Evolutionary conservation across 1,140 invertebrate species (phyloP).

Genomic region (Agraylea sexmaculata): DNA sequence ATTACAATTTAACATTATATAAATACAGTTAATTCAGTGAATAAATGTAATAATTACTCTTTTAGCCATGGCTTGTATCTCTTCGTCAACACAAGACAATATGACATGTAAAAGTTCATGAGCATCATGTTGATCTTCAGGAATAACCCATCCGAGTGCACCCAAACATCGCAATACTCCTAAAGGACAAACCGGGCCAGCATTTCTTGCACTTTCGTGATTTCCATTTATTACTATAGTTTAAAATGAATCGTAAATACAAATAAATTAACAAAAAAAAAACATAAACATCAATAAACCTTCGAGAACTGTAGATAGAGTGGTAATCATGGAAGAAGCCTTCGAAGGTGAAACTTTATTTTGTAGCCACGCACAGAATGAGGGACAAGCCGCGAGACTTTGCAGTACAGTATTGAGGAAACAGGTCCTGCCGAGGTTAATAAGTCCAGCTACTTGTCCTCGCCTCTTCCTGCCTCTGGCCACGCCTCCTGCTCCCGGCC

Average conservation of each 20-base stretch:
- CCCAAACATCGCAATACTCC: conserved; percentile 66
- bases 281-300: conserved; percentile 30
- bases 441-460: conserved; percentile 64
- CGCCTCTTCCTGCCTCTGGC: conserved; percentile 42
- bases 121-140: conserved; percentile 83
- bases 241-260: neutral
- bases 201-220: conserved; percentile 52
- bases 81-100: conserved; percentile 75
- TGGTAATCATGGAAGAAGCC: conserved; percentile 48
- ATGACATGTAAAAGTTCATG: conserved; percentile 84
- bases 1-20: conserved; percentile 2
- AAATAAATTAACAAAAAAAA: conserved; percentile 5
- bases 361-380: conserved; percentile 70
- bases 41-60: conserved; percentile 34
- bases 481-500: conserved; percentile 49
- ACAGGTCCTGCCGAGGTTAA: conserved; percentile 77
- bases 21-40: neutral
- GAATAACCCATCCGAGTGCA: conserved; percentile 70
- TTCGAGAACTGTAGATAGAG: conserved; percentile 51
- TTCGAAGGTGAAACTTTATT: conserved; percentile 45
- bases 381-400: conserved; percentile 68
- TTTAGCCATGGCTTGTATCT: conserved; percentile 44
- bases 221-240: conserved; percentile 61
- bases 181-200: conserved; percentile 53
- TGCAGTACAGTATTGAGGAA: conserved; percentile 79